Percentiles rank a stretch among this genome's conserved stretches.
Evolutionary conservation across 2,113 vertebrate species (phyloP).

Genomic region (Chamaetylas fuelleborni): DNA sequence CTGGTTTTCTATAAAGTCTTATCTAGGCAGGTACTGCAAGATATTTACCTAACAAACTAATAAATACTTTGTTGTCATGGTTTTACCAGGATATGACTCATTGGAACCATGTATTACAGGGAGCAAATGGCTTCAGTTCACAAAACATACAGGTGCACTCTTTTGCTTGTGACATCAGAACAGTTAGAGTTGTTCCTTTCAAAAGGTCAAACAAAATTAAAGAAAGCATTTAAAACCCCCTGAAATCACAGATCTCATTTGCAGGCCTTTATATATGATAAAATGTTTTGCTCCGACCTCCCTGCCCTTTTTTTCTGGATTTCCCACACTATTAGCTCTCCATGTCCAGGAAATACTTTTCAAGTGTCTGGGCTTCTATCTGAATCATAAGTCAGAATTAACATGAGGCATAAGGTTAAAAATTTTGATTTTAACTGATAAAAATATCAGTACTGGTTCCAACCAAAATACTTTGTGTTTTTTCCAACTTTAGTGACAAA

Average conservation of each 20-base stretch:
- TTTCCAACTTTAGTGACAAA: neutral
- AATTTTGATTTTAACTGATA: neutral
- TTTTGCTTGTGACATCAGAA: neutral
- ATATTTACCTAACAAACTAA: constrained; percentile 52
- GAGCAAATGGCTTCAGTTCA: constrained; percentile 4
- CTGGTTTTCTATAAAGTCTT: neutral
- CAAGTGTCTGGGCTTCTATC: neutral
- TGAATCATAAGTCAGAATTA: neutral
- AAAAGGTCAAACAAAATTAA: constrained; percentile 47
- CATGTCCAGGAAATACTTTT: neutral
- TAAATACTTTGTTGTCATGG: constrained; percentile 37
- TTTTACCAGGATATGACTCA: constrained; percentile 62
- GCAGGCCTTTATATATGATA: neutral
- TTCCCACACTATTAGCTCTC: neutral
- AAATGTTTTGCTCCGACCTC: neutral
- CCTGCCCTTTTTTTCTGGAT: neutral
- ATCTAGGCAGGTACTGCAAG: constrained; percentile 23
- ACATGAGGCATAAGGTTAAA: neutral
- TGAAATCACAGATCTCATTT: neutral
- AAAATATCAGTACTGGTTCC: neutral
- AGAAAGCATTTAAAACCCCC: neutral
- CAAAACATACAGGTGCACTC: neutral
- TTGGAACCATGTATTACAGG: neutral
- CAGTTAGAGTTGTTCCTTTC: neutral
- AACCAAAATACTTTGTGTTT: neutral